Evolutionary conservation across 2,888 invertebrate species (phyloP), one percentile per base, ranked within the genome.

Genomic region (Neelides folsomi): DNA sequence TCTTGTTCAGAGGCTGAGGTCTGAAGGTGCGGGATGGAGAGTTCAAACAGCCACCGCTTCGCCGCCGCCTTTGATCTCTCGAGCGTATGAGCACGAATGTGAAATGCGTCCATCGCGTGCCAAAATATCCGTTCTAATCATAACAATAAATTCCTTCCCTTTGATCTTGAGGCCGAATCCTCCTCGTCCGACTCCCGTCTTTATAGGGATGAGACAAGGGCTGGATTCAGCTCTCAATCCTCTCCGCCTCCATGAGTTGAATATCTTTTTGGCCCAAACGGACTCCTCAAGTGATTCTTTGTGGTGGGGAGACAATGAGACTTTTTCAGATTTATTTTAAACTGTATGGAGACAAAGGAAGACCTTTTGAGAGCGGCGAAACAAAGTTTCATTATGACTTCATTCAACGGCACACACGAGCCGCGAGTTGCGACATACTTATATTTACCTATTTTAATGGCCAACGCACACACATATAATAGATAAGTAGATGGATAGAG

Each of bases 91-190:
- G 57, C 57, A 61, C 58, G 59, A 60, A 62, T 55, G 54, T 54
- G 57, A 58, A 63, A 61, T 63, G 57, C 52, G 60, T 58, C 54
- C 59, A 63, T 63, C 63, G 63, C 63, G 63, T 63, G 63, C 63
- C 63, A 63, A 63, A 63, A 63, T 59, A 59, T 61, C 58, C 61
- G 56, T 57, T 57, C 54, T 56, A 59, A 57, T 58, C 63, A 61
- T 59, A 61, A 63, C 63, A 63, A 63, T 63, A 59, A 61, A 59
- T 62, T 60, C 51, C 40, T 49, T 52, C 52, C 44, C 18, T 50
- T 45, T 19, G 18, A n/a, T 27, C 13, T 43, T 43, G 15, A 18
- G n/a, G 43, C 19, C 15, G 43, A 10, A 27, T 27, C 27, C 16
- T 9, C n/a, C 18, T n/a, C 35, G 34, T 27, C 39, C 37, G 15